Base-by-base conservation (phyloP, 2,113 vertebrate species). In the Oreocharis arfaki region DNA sequence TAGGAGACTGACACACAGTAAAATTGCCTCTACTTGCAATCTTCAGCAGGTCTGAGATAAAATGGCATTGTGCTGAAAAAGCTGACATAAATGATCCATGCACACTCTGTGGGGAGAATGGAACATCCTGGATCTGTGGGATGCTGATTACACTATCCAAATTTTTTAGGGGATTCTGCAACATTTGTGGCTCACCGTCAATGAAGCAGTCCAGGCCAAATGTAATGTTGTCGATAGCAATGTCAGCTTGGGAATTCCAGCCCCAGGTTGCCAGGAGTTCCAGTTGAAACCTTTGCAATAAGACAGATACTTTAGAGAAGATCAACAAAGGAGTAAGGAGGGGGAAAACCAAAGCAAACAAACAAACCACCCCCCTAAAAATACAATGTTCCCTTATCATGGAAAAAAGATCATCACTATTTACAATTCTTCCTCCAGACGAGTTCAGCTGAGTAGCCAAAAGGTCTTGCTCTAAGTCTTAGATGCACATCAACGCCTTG, bases 171-270 rank as follows among this genome's bases (percentile, higher is more conserved):
- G 18, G 17, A 79, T 65, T 81, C 83, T 90, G 49, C 42, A 77
- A 42, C 30, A 23, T 68, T 52, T 74, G 61, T 77, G 32, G 63
- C 97, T 98, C 89, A 99, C 99, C 98, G 10, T 97, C 91, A 57
- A 92, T 68, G 79, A 98, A 98, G 97, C 99, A 99, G 69, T 98
- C 95, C 47, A 98, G 97, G 80, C 98, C 98, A 82, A 99, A 93
- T 3, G 98, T 98, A 67, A 99, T 98, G 44, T 98, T 98, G 97
- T 99, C 99, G 0, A 99, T 32, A 60, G 98, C 98, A 41, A 99
- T 95, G 86, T 99, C 98, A 85, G 98, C 98, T 61, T 91, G 96
- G 56, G 98, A 99, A 97, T 98, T 98, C 94, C 96, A 96, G 65
- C 71, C 95, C 99, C 99, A 99, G 73, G 95, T 91, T 39, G 98